Percentiles rank a stretch among this genome's conserved stretches.
These are phyloP conservation scores for Arenicola marina DNA, from an alignment of 2,888 invertebrate genomes.

Conservation along the genomic window DNA sequence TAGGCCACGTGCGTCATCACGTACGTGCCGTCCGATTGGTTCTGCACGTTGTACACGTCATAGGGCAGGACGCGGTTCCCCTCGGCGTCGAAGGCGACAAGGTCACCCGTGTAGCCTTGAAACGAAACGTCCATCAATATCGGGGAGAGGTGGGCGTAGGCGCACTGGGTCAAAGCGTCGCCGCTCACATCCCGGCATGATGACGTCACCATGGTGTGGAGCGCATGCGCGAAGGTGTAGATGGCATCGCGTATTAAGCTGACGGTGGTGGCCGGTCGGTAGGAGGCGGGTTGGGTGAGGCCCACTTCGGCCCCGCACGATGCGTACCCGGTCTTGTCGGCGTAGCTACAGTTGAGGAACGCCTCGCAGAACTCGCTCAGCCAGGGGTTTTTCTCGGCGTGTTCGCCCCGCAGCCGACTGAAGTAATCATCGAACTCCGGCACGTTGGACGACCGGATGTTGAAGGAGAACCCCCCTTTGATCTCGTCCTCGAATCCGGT, in stretches of 20 bases:
- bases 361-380: conserved; percentile 27
- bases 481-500: conserved; percentile 22
- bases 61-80: conserved; percentile 22
- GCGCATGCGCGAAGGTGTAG: conserved; percentile 27
- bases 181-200: conserved; percentile 8
- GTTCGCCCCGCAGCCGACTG: background rate
- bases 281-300: background rate
- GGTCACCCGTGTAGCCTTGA: conserved; percentile 21
- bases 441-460: conserved; percentile 26
- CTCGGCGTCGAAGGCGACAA: conserved; percentile 13
- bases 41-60: conserved; percentile 17
- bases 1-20: background rate
- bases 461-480: conserved; percentile 30
- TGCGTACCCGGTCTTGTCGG: background rate
- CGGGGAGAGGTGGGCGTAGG: conserved; percentile 6
- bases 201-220: background rate
- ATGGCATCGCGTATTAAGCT: conserved; percentile 12
- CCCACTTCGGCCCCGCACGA: background rate
- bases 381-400: conserved; percentile 33
- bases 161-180: conserved; percentile 8
- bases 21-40: background rate
- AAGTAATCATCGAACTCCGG: conserved; percentile 34
- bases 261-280: background rate
- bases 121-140: conserved; percentile 17
- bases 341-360: conserved; percentile 7